Evolutionary conservation across 2,888 invertebrate species (phyloP), one percentile per base, ranked within the genome.

Genomic region (Elaeidobius kamerunicus): DNA sequence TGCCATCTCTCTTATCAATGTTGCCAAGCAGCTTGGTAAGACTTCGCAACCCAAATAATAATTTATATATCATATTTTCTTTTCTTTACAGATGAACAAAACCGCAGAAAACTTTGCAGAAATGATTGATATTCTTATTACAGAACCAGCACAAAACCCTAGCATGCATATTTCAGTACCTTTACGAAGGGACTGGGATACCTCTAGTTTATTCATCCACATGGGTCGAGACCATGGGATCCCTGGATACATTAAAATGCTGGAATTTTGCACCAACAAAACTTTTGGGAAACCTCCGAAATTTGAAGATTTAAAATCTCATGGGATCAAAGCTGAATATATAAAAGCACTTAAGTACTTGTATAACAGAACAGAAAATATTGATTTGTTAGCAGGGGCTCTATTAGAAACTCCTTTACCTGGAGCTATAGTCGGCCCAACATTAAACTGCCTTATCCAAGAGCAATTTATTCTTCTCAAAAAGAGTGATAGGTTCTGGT

Each of bases 401-500:
- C 76, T 92, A 9, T 76, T 92, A 57, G 95, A 96, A 72, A 81
- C 80, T 46, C 85, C 91, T 0, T 78, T 80, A 0, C 81, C 85
- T 1, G 62, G 92, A 3, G 86, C 90, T 0, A 80, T 91, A 0
- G 84, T 95, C 3, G 95, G 95, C 1, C 86, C 89, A 0, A 94
- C 94, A 0, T 83, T 94, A 44, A 86, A 86, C n/a, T 96, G 95
- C 65, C 77, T 96, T 5, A 68, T 95, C 7, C 87, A 85, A 18
- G 72, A 84, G 46, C 95, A 95, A 71, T 93, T 96, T 69, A 81
- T 83, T 30, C 83, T 85, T 58, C 74, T 92, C 4, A 84, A 91
- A 64, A 85, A 85, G 63, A 89, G 92, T 46, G 96, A 96, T 76
- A 78, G 95, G 57, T 95, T 93, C 70, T 96, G 94, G 93, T 95